Evolutionary conservation across 2,113 vertebrate species (phyloP).

Genomic region (Thinocorus orbignyianus): DNA sequence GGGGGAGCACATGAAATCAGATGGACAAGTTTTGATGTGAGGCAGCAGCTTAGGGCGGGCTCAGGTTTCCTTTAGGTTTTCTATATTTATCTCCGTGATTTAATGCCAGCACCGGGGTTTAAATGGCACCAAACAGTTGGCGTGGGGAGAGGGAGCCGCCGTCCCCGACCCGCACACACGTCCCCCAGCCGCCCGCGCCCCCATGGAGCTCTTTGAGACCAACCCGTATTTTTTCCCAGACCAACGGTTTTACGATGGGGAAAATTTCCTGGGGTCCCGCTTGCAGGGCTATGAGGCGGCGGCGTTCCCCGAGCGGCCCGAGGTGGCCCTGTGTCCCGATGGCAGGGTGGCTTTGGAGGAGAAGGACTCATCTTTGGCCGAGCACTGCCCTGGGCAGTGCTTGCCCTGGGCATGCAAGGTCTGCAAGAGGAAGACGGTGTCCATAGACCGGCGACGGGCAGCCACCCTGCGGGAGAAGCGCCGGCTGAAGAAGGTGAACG

Average conservation of each 20-base stretch:
- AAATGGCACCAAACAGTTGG: slow-evolving; percentile 96
- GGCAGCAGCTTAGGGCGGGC: slow-evolving; percentile 97
- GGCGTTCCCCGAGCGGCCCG: slow-evolving; percentile 85
- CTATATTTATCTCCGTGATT: slow-evolving; percentile 99
- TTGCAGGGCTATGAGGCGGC: slow-evolving; percentile 83
- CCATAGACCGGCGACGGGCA: slow-evolving; percentile 90
- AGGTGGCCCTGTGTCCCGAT: slow-evolving; percentile 83
- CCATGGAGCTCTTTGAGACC: slow-evolving; percentile 98
- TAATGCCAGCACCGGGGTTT: slow-evolving; percentile 95
- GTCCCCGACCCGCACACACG: slow-evolving; percentile 70
- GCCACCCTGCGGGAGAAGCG: slow-evolving; percentile 95
- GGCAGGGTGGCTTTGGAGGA: slow-evolving; percentile 81
- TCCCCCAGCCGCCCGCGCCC: slow-evolving; percentile 19
- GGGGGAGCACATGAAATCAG: slow-evolving; percentile 84
- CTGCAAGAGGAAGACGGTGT: slow-evolving; percentile 94
- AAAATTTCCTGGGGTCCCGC: slow-evolving; percentile 88
- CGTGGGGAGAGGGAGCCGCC: slow-evolving; percentile 78
- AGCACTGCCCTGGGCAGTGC: slow-evolving; percentile 93
- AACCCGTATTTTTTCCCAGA: slow-evolving; percentile 96
- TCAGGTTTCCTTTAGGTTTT: slow-evolving; percentile 92
- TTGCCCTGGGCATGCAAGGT: slow-evolving; percentile 96
- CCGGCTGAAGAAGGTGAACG: slow-evolving; percentile 95
- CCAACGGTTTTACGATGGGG: slow-evolving; percentile 94
- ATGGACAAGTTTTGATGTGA: slow-evolving; percentile 95
- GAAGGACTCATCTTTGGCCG: slow-evolving; percentile 83